Conservation (phyloP, 2,797 vertebrate genomes). For the Xenopus petersii region DNA sequence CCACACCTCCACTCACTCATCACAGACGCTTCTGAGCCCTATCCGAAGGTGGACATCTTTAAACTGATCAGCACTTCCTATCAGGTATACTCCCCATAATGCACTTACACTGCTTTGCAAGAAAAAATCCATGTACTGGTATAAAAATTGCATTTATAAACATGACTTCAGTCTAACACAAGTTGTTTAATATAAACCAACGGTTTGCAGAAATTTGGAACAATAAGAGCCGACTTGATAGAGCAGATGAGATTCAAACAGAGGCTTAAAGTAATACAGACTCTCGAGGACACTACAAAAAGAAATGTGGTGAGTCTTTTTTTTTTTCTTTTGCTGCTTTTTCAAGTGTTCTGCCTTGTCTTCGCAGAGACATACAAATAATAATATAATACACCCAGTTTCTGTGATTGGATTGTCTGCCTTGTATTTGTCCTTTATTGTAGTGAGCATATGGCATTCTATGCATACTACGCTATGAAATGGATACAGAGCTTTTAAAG, state of each 20-base stretch:
- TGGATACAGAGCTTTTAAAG: too few species aligned
- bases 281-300: constrained; percentile 94
- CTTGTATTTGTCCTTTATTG: too few species aligned
- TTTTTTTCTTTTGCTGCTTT: not conserved
- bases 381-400: too few species aligned
- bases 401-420: too few species aligned
- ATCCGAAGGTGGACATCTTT: constrained; percentile 97
- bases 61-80: constrained; percentile 89
- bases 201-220: constrained; percentile 85
- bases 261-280: constrained; percentile 94
- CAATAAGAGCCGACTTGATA: constrained; percentile 89
- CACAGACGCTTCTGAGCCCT: constrained; percentile 89
- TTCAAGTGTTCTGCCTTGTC: too few species aligned
- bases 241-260: constrained; percentile 99
- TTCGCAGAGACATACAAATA: too few species aligned
- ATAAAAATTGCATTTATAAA: not conserved
- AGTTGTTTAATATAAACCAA: too few species aligned
- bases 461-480: too few species aligned
- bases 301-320: constrained; percentile 84
- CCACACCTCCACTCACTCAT: constrained; percentile 94
- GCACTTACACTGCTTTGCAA: not conserved
- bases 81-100: constrained; percentile 70
- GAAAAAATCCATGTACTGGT: not conserved
- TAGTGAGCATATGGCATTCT: too few species aligned
- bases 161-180: too few species aligned